Conservation (phyloP, 64 coral and sea anemone genomes). For the Porites lutea region DNA sequence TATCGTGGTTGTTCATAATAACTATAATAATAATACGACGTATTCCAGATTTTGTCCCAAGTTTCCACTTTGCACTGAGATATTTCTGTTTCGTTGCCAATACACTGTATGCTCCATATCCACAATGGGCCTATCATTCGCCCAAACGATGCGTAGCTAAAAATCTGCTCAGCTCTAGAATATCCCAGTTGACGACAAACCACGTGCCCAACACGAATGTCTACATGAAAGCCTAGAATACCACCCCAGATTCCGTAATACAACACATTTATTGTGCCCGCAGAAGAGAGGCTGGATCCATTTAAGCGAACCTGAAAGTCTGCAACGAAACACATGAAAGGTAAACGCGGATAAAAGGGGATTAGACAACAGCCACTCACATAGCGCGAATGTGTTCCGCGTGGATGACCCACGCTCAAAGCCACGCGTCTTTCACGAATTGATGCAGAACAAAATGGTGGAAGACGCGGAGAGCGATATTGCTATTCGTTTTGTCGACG, state of each 20-base stretch:
- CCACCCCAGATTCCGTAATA: slow-evolving; percentile 26
- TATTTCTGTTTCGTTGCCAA: slow-evolving; percentile 15
- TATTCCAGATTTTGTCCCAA: background rate
- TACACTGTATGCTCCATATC: background rate
- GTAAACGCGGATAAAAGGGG: no score
- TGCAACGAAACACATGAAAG: background rate
- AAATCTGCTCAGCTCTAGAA: background rate
- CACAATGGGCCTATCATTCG: background rate
- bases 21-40: rapidly evolving
- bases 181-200: slow-evolving; percentile 23
- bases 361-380: no score
- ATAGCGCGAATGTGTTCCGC: no score
- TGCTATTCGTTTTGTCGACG: no score
- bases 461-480: no score
- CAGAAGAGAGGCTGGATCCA: background rate
- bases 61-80: background rate
- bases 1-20: background rate
- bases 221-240: background rate
- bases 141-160: background rate
- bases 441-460: no score
- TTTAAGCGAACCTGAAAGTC: slow-evolving; percentile 19
- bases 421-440: no score
- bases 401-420: no score
- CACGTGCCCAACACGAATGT: slow-evolving; percentile 6
- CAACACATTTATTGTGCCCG: slow-evolving; percentile 13